A percentile compares a stretch with the other conserved stretches of the same genome.
Evolutionary conservation across 2,797 vertebrate genomes (phyloP).

Genomic region (Gouania willdenowi): DNA sequence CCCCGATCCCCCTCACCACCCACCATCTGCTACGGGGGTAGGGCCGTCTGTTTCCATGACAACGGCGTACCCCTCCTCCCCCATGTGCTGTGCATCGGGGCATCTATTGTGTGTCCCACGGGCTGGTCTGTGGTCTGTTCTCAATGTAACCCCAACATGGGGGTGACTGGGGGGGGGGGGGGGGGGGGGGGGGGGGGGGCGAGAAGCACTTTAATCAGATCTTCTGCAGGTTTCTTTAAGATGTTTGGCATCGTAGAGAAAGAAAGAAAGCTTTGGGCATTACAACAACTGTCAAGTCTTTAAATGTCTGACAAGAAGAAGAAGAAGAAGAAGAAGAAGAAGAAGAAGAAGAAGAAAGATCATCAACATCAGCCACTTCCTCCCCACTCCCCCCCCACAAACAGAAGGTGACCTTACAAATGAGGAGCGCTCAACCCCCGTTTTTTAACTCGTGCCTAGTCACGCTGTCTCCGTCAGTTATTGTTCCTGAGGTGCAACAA

Average conservation of each 20-base stretch:
- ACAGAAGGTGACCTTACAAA: conserved; percentile 57
- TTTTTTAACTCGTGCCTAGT: conserved; percentile 20
- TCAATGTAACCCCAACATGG: conserved; percentile 33
- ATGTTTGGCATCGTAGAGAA: not conserved
- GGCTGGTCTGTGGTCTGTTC: conserved; percentile 31
- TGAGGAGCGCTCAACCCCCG: conserved; percentile 18
- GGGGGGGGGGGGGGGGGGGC: no score
- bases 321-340: not conserved
- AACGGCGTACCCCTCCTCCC: conserved; percentile 61
- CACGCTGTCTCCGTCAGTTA: conserved; percentile 25
- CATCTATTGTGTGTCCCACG: conserved; percentile 58
- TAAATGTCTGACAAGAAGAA: fast-evolving
- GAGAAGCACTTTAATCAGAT: no score
- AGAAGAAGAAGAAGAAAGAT: not conserved
- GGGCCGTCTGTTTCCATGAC: conserved; percentile 72
- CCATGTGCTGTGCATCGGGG: conserved; percentile 24
- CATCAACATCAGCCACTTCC: no score
- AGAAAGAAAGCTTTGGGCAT: not conserved
- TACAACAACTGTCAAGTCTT: not conserved
- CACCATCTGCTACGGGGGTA: conserved; percentile 72
- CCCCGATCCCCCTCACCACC: conserved; percentile 58
- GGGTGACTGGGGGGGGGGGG: no score
- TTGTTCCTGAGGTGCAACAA: no score
- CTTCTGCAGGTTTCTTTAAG: no score
- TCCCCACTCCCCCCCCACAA: conserved; percentile 35